Percentiles rank a stretch among this genome's conserved stretches.
phyloP scores from a whole-genome alignment of 2,797 vertebrate species.

The Anabas testudineus region DNA sequence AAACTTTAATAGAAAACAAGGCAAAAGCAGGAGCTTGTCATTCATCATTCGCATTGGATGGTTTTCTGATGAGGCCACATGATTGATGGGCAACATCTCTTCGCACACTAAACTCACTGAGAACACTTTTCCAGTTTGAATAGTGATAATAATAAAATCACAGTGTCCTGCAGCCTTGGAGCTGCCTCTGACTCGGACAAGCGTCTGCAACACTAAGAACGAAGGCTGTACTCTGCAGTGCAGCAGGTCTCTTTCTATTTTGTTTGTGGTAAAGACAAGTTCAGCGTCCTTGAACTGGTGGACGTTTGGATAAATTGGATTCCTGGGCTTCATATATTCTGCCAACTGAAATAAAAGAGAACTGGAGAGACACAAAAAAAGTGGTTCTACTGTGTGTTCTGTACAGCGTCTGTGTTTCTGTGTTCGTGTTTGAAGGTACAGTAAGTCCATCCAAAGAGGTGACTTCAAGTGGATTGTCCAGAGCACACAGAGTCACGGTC shows the following conservation, averaged over 20 bases:
- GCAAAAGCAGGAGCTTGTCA: not conserved
- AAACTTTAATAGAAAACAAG: not conserved
- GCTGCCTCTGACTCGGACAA: slow-evolving; percentile 8
- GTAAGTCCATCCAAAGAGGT: slow-evolving; percentile 25
- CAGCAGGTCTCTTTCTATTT: slow-evolving; percentile 35
- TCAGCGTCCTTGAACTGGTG: slow-evolving; percentile 53
- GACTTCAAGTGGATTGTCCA: slow-evolving; percentile 49
- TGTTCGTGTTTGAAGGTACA: slow-evolving; percentile 26
- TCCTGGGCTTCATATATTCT: slow-evolving; percentile 35
- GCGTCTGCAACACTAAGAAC: slow-evolving; percentile 19
- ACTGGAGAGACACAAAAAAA: not conserved
- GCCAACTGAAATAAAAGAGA: slow-evolving; percentile 14
- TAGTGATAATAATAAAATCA: slow-evolving; percentile 49
- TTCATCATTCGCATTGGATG: slow-evolving; percentile 32
- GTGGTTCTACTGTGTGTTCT: not conserved
- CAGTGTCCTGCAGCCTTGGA: slow-evolving; percentile 24
- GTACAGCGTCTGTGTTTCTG: not conserved
- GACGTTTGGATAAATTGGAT: slow-evolving; percentile 46
- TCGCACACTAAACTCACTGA: slow-evolving; percentile 3
- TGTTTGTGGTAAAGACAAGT: slow-evolving; percentile 43
- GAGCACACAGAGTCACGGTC: slow-evolving; percentile 57
- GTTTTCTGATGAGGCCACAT: slow-evolving; percentile 27
- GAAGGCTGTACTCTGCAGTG: slow-evolving; percentile 1
- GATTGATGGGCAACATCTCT: slow-evolving; percentile 35
- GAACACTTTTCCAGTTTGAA: slow-evolving; percentile 16